These are phyloP conservation scores for Amblyopsis rosae DNA, from an alignment of 2,113 vertebrate species.

Conservation along the genomic window DNA sequence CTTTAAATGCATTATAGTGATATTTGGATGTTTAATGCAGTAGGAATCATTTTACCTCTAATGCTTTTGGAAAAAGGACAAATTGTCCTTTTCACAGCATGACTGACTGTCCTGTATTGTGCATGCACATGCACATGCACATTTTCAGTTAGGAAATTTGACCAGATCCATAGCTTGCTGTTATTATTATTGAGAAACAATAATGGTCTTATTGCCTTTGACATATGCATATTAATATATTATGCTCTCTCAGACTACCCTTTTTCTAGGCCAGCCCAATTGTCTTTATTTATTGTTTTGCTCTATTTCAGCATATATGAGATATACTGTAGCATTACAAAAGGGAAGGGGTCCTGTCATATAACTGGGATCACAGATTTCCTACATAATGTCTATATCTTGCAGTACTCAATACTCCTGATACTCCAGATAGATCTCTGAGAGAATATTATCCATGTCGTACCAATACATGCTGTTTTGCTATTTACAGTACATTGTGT, in stretches of 20 bases:
- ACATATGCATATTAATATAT: conserved; percentile 36
- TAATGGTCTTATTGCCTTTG: conserved; percentile 28
- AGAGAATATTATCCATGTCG: not conserved
- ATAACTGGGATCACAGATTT: conserved; percentile 30
- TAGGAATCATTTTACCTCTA: conserved; percentile 14
- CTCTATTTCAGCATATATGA: conserved; percentile 23
- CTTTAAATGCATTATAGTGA: not conserved
- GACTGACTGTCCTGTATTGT: not conserved
- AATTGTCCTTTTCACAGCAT: not conserved
- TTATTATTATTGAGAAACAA: conserved; percentile 49
- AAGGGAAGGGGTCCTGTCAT: conserved; percentile 18
- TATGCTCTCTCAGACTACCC: conserved; percentile 43
- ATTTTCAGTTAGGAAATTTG: conserved; percentile 47
- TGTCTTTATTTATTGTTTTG: conserved; percentile 1
- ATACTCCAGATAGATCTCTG: not conserved
- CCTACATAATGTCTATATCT: conserved; percentile 9
- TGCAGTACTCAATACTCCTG: not conserved
- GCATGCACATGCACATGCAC: conserved; percentile 58
- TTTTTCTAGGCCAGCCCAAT: conserved; percentile 38
- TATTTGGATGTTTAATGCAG: not conserved
- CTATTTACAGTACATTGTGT: not conserved
- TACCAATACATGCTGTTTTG: too few species aligned
- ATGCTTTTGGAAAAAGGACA: conserved; percentile 15
- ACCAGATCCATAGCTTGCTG: conserved; percentile 49
- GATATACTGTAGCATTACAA: conserved; percentile 17